A percentile compares a stretch with the other conserved stretches of the same genome.
Conservation (phyloP, 2,797 vertebrate genomes). For the Arctocebus calabarensis region DNA sequence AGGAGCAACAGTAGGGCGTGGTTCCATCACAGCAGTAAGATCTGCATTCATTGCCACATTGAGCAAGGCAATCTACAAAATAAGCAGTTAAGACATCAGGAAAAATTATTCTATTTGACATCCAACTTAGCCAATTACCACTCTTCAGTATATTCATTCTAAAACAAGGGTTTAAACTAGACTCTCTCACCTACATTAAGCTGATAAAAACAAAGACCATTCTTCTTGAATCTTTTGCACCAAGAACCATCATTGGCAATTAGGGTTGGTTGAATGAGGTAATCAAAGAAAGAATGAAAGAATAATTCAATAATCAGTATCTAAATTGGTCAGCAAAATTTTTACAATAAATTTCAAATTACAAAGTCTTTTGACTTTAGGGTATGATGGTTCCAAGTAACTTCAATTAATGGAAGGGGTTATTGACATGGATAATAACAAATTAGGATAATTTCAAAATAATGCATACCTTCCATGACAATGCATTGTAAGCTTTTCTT, state of each 20-base stretch:
- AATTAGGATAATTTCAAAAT: neutral
- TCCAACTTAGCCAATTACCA: neutral
- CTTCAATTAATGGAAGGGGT: neutral
- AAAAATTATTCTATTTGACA: constrained; percentile 69
- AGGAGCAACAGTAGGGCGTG: constrained; percentile 95
- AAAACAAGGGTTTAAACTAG: neutral
- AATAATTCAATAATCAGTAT: neutral
- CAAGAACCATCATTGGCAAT: neutral
- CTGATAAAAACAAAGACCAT: neutral
- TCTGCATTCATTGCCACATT: constrained; percentile 93
- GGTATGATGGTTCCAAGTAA: neutral
- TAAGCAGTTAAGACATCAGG: constrained; percentile 24
- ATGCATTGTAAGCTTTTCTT: constrained; percentile 1
- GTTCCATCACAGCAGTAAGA: constrained; percentile 96
- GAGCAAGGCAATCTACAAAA: constrained; percentile 90
- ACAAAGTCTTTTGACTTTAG: neutral
- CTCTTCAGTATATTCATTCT: neutral
- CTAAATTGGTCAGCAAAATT: neutral
- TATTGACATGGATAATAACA: neutral
- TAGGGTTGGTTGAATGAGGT: neutral
- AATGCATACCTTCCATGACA: neutral
- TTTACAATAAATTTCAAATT: constrained; percentile 10
- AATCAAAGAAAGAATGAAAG: neutral
- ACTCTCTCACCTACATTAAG: neutral
- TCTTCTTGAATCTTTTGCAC: neutral